These are phyloP conservation scores for Spilogale gracilis DNA, from an alignment of 2,113 vertebrate species.

Conservation along the genomic window DNA sequence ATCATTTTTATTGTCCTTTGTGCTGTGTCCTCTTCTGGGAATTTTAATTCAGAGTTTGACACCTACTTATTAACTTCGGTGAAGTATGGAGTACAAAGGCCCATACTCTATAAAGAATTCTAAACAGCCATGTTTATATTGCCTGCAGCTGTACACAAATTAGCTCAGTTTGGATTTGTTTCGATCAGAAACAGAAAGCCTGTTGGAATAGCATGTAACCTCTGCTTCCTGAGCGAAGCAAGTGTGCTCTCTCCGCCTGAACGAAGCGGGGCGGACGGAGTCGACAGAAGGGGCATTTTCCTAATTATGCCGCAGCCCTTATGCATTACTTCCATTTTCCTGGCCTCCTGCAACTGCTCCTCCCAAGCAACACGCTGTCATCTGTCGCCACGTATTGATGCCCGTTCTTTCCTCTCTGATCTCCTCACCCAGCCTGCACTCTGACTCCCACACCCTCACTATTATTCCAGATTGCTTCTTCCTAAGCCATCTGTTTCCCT, in stretches of 20 bases:
- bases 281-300: slow-evolving; percentile 75
- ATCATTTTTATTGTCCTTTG: slow-evolving; percentile 94
- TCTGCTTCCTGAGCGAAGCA: slow-evolving; percentile 60
- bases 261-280: not conserved
- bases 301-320: slow-evolving; percentile 63
- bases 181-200: slow-evolving; percentile 81
- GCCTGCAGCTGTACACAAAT: slow-evolving; percentile 89
- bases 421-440: slow-evolving; percentile 59
- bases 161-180: slow-evolving; percentile 87
- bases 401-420: slow-evolving; percentile 59
- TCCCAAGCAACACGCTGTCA: slow-evolving; percentile 72
- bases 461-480: slow-evolving; percentile 77
- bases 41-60: slow-evolving; percentile 93
- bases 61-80: slow-evolving; percentile 93
- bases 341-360: slow-evolving; percentile 62
- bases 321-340: slow-evolving; percentile 74
- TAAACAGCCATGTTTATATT: slow-evolving; percentile 88
- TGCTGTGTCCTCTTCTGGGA: slow-evolving; percentile 91
- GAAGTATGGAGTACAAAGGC: slow-evolving; percentile 90
- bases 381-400: slow-evolving; percentile 63
- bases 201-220: slow-evolving; percentile 72
- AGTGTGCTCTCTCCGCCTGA: not conserved
- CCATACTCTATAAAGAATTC: slow-evolving; percentile 89
- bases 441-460: slow-evolving; percentile 74
- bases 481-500: slow-evolving; percentile 81